phyloP scores from a whole-genome alignment of 2,113 vertebrate genomes.

The Peromyscus californicus region DNA sequence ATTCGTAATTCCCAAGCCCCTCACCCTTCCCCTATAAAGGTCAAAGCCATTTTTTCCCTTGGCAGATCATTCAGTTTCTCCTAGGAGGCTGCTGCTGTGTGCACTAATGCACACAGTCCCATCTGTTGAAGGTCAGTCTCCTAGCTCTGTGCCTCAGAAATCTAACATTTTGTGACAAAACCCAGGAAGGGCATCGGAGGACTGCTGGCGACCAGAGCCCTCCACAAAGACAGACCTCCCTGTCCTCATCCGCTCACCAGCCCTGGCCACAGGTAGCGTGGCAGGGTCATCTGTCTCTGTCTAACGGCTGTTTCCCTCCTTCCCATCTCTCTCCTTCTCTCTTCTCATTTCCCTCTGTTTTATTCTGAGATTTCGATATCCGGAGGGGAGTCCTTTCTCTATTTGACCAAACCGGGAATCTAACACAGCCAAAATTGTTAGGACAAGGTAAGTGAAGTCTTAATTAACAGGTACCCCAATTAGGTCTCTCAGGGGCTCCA shows the following conservation, averaged over 20 bases:
- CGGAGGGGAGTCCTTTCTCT: neutral
- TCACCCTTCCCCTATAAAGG: neutral
- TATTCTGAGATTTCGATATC: neutral
- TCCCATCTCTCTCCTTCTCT: neutral
- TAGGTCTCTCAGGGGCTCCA: neutral
- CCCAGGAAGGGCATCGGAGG: neutral
- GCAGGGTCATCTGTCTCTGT: neutral
- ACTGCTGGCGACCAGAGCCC: neutral
- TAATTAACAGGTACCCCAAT: neutral
- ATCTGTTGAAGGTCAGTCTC: neutral
- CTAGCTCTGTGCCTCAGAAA: neutral
- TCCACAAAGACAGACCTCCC: neutral
- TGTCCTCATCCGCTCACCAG: neutral
- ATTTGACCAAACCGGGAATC: neutral
- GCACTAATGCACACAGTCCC: neutral
- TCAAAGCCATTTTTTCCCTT: neutral
- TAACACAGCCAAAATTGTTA: neutral
- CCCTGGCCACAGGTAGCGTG: neutral
- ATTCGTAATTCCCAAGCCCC: neutral
- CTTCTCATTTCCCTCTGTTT: neutral
- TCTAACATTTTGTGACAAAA: neutral
- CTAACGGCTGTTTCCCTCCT: neutral
- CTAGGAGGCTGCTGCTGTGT: no score
- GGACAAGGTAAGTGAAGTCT: neutral
- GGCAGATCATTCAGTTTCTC: neutral